Percentiles rank a stretch among this genome's conserved stretches.
These are phyloP conservation scores for Apoda limacodes DNA, from an alignment of 2,888 invertebrate species.

Conservation along the genomic window DNA sequence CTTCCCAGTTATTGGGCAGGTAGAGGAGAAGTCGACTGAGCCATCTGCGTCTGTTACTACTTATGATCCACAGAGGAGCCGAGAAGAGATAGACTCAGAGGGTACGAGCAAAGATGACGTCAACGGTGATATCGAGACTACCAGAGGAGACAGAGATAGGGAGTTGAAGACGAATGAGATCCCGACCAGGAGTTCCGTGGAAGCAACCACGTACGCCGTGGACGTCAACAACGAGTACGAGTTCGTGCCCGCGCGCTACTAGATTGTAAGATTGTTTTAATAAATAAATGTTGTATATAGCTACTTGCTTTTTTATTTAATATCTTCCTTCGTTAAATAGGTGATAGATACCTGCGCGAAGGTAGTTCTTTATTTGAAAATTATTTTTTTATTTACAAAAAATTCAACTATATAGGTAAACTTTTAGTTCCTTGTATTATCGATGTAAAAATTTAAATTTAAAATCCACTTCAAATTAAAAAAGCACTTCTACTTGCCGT, in stretches of 20 bases:
- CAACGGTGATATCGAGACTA: slow-evolving; percentile 6
- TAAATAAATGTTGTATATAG: too few species aligned
- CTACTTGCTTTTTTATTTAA: too few species aligned
- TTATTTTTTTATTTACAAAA: too few species aligned
- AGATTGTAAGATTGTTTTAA: slow-evolving; percentile 7
- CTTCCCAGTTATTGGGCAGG: slow-evolving; percentile 29
- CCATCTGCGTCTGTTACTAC: slow-evolving; percentile 5
- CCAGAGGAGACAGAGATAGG: slow-evolving; percentile 11
- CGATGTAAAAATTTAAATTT: too few species aligned
- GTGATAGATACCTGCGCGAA: slow-evolving; percentile 19
- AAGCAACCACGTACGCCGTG: slow-evolving; percentile 52
- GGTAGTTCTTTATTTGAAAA: slow-evolving; percentile 22
- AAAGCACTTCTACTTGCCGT: too few species aligned
- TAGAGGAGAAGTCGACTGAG: slow-evolving; percentile 7
- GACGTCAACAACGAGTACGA: slow-evolving; percentile 45
- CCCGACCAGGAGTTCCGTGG: slow-evolving; percentile 17
- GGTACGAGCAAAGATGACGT: slow-evolving; percentile 22
- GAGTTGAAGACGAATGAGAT: slow-evolving; percentile 36
- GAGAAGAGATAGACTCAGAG: slow-evolving; percentile 41
- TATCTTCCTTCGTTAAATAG: too few species aligned
- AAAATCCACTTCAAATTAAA: too few species aligned
- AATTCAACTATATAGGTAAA: too few species aligned
- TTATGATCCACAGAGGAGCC: too few species aligned
- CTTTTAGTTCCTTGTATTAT: too few species aligned
- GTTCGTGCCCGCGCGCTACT: slow-evolving; percentile 42